Base-by-base conservation (phyloP, 2,797 vertebrate genomes). In the Tapirus indicus region DNA sequence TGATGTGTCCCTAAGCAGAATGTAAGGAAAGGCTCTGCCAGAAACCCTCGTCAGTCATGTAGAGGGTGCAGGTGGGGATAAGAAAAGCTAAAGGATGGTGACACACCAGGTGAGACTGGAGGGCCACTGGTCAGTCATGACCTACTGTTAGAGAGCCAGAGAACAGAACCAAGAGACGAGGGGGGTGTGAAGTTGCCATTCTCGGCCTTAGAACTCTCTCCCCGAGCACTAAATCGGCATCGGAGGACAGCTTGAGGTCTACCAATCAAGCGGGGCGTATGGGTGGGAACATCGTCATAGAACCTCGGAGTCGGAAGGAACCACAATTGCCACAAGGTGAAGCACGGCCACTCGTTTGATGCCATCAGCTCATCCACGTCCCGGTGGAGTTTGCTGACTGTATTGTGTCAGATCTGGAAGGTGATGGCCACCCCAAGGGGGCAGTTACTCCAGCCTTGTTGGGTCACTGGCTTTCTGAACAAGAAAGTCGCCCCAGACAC, bases 321-420 rank as follows among this genome's bases (percentile, higher is more conserved):
- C 17, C 17, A 21, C 68, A 14, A 0, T 6, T 6, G 20, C 49
- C 62, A 20, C 35, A 69, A 20, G 9, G 62, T 16, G 82, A 66
- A 29, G 23, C 9, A 0, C 0, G 0, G 6, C 14, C n/a, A 38
- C 32, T 47, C 47, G 0, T 47, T 7, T 11, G 9, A 66, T 18
- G 35, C 21, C 14, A 1, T 13, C 44, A 14, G 21, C 54, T 64
- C 54, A 0, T 10, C 32, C 23, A 2, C 54, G 29, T 25, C 62
- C 79, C n/a, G 47, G 38, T 14, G 7, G 58, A 32, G 25, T 58
- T 27, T 25, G 23, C 56, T 35, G 6, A 7, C 44, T 20, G 23
- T 13, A 1, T 3, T 8, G 23, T 2, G 5, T 20, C 64, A 27
- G 4, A n/a, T 38, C 47, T 66, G 74, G 9, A 78, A 68, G 49